These are phyloP conservation scores for Nomia melanderi DNA, from an alignment of 1,140 invertebrate genomes.

Conservation along the genomic window DNA sequence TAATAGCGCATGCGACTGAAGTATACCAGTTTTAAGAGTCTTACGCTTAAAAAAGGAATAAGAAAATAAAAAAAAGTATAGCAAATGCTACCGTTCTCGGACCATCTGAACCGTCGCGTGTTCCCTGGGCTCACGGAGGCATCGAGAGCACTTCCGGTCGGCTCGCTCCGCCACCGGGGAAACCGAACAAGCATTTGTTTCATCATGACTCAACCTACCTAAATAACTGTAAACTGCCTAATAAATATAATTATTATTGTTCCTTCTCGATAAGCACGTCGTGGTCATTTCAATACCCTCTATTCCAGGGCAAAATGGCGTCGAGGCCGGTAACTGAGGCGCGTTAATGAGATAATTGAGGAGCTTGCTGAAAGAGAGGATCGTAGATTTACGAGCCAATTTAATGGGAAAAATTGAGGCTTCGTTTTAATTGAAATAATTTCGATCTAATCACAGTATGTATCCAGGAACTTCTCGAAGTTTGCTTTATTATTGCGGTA, in stretches of 20 bases:
- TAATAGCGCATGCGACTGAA: conserved; percentile 54
- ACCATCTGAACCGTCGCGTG: conserved; percentile 7
- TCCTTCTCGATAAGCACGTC: conserved; percentile 40
- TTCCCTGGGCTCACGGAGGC: background rate
- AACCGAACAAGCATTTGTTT: conserved; percentile 43
- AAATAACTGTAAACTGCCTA: conserved; percentile 53
- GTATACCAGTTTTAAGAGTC: conserved; percentile 50
- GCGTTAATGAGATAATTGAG: too few species aligned
- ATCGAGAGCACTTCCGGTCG: background rate
- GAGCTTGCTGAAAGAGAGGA: too few species aligned
- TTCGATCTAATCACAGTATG: too few species aligned
- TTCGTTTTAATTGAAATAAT: too few species aligned
- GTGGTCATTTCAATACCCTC: conserved; percentile 7
- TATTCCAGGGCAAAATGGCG: background rate
- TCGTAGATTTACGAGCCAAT: too few species aligned
- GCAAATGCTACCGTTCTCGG: conserved; percentile 53
- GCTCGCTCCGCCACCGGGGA: background rate
- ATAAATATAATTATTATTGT: conserved; percentile 54
- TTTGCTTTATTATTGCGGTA: too few species aligned
- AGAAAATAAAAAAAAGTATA: too few species aligned
- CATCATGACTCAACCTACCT: conserved; percentile 50
- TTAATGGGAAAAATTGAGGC: too few species aligned
- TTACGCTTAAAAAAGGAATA: conserved; percentile 52
- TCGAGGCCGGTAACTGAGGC: background rate
- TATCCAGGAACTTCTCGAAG: too few species aligned